Percentiles rank a stretch among this genome's conserved stretches.
phyloP scores from a whole-genome alignment of 2,797 vertebrate genomes.

The Sebastes hubbsi region DNA sequence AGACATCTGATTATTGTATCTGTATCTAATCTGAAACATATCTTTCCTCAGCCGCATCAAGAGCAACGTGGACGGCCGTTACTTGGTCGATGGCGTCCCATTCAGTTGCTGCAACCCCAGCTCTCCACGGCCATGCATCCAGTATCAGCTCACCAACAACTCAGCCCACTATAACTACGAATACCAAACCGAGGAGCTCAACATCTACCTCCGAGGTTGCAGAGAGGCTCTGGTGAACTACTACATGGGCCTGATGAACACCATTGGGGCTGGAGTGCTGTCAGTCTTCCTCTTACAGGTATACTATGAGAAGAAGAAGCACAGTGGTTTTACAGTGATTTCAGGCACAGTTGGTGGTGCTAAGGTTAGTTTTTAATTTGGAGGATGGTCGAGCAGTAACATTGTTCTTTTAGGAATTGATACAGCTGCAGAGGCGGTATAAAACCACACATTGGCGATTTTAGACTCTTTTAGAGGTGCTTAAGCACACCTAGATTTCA shows the following conservation, averaged over 20 bases:
- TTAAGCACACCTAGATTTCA: no score
- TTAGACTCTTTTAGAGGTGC: no score
- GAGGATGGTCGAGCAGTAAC: not conserved
- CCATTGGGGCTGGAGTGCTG: constrained; percentile 81
- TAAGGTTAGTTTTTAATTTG: not conserved
- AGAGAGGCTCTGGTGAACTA: constrained; percentile 83
- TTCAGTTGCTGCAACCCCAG: constrained; percentile 89
- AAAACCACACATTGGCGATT: not conserved
- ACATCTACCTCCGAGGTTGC: constrained; percentile 85
- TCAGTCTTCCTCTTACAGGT: constrained; percentile 85
- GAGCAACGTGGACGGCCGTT: constrained; percentile 87
- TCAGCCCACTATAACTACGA: constrained; percentile 87
- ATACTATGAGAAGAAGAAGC: not conserved
- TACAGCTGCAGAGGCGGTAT: not conserved
- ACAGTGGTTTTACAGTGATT: not conserved
- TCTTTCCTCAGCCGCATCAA: constrained; percentile 78
- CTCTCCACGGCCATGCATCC: constrained; percentile 87
- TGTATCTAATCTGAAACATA: not conserved
- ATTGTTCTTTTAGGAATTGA: not conserved
- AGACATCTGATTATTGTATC: not conserved
- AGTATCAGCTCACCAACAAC: constrained; percentile 86
- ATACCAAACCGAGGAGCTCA: constrained; percentile 85
- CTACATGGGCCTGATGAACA: constrained; percentile 86
- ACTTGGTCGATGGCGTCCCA: constrained; percentile 85
- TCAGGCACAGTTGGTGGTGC: not conserved